Evolutionary conservation across 2,797 vertebrate species (phyloP), one percentile per base, ranked within the genome.

Genomic region (Eulemur coronatus): DNA sequence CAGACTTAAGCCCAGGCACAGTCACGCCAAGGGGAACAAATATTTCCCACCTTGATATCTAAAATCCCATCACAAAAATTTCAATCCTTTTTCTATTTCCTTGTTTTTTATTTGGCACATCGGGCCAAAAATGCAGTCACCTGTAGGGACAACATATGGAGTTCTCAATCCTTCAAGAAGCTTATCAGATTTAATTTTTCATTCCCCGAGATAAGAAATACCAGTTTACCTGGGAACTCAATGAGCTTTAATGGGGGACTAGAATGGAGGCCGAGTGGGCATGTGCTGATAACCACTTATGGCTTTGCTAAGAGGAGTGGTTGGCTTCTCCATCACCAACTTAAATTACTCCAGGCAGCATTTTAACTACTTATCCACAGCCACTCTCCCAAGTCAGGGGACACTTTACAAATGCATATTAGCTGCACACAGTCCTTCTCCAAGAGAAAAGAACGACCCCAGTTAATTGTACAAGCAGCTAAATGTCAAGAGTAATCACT

Each of bases 381-480:
- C 70, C 70, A 69, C 69, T 85, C 92, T 94, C 78, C 89, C 82
- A 81, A 96, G 69, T 67, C 63, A 73, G 48, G 57, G 52, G 92
- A 92, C 90, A 84, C 76, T 85, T 85, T 85, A 70, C 84, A 91
- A 94, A 91, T 18, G 38, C 72, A 35, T 87, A 57, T 75, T 79
- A 78, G 72, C 78, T 18, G 20, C 76, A 70, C 67, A 69, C 1
- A 48, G 88, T 41, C 78, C 67, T 96, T 84, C 80, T 94, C 91
- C 9, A 12, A 57, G 69, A 96, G 92, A 84, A 96, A 89, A 88
- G 73, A 93, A 76, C 18, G 3, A 75, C 33, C 88, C 79, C 84
- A 67, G 81, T 88, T 98, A 97, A 98, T 91, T 93, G 94, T 88
- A 91, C 92, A 59, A 92, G 63, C 87, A 95, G 95, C 82, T 95